These are phyloP conservation scores for Mycalesis mineus DNA, from an alignment of 2,888 invertebrate species.

Conservation along the genomic window DNA sequence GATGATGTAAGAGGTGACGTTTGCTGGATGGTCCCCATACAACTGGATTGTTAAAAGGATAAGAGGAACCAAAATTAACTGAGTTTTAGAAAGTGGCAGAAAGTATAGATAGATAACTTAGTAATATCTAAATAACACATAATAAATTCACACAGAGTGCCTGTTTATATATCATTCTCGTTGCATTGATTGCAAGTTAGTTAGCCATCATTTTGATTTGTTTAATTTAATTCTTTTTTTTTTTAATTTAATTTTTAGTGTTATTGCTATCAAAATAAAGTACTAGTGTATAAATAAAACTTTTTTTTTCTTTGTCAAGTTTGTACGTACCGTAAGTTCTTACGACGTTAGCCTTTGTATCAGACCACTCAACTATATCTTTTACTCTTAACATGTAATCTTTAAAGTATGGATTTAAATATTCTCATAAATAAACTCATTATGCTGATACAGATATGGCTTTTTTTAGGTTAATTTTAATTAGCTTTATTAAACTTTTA, in stretches of 20 bases:
- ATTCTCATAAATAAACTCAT: slow-evolving; percentile 50
- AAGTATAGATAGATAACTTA: slow-evolving; percentile 50
- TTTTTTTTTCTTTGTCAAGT: slow-evolving; percentile 43
- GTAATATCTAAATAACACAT: slow-evolving; percentile 52
- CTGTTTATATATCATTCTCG: slow-evolving; percentile 68
- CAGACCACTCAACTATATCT: slow-evolving; percentile 43
- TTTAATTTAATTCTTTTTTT: slow-evolving; percentile 51
- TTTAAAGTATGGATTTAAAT: slow-evolving; percentile 40
- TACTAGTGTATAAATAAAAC: slow-evolving; percentile 60
- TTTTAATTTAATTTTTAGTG: slow-evolving; percentile 60
- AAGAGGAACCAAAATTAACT: slow-evolving; percentile 16
- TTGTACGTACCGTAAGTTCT: too few species aligned
- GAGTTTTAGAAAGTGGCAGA: slow-evolving; percentile 25
- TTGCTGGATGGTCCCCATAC: neutral
- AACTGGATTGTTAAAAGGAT: slow-evolving; percentile 9
- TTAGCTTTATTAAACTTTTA: slow-evolving; percentile 72
- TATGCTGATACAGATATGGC: slow-evolving; percentile 53
- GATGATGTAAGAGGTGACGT: neutral
- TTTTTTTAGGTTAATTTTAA: slow-evolving; percentile 56
- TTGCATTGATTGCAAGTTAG: slow-evolving; percentile 56
- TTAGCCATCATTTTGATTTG: slow-evolving; percentile 73
- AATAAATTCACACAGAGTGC: slow-evolving; percentile 74
- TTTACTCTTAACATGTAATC: slow-evolving; percentile 31
- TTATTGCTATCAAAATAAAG: slow-evolving; percentile 65
- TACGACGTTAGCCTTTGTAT: slow-evolving; percentile 61